A percentile compares a stretch with the other conserved stretches of the same genome.
Conservation (phyloP, 2,797 vertebrate species). For the Propithecus perrieri region DNA sequence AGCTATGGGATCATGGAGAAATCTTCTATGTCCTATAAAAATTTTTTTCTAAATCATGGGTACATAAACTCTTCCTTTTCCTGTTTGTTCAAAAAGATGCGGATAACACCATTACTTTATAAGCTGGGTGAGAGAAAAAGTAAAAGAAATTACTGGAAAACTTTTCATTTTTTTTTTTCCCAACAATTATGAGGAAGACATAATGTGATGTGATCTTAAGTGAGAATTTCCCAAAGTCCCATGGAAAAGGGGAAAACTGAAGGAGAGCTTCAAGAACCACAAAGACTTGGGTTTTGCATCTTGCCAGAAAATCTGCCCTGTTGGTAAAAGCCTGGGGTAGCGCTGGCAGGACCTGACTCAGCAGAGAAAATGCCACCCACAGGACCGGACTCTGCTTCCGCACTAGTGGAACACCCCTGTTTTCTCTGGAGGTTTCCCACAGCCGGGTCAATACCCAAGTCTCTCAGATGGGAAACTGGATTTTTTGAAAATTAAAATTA, state of each 20-base stretch:
- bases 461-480: slow-evolving; percentile 38
- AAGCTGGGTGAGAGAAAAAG: background rate
- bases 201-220: background rate
- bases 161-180: background rate
- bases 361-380: slow-evolving; percentile 82
- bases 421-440: slow-evolving; percentile 78
- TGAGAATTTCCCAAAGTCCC: slow-evolving; percentile 62
- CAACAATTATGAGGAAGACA: slow-evolving; percentile 27
- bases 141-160: background rate
- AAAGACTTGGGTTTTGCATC: slow-evolving; percentile 77
- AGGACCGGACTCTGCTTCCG: slow-evolving; percentile 62
- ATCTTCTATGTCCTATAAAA: background rate
- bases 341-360: slow-evolving; percentile 77
- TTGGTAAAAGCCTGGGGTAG: slow-evolving; percentile 60
- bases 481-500: slow-evolving; percentile 46
- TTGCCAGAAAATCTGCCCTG: slow-evolving; percentile 72
- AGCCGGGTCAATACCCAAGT: background rate
- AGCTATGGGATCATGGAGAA: background rate
- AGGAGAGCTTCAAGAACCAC: slow-evolving; percentile 65
- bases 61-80: background rate
- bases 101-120: background rate
- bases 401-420: slow-evolving; percentile 36
- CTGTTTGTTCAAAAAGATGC: slow-evolving; percentile 14
- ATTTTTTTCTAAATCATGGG: background rate
- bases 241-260: slow-evolving; percentile 47